A percentile compares a stretch with the other conserved stretches of the same genome.
Evolutionary conservation across 2,797 vertebrate genomes (phyloP).

Genomic region (Carapus acus): DNA sequence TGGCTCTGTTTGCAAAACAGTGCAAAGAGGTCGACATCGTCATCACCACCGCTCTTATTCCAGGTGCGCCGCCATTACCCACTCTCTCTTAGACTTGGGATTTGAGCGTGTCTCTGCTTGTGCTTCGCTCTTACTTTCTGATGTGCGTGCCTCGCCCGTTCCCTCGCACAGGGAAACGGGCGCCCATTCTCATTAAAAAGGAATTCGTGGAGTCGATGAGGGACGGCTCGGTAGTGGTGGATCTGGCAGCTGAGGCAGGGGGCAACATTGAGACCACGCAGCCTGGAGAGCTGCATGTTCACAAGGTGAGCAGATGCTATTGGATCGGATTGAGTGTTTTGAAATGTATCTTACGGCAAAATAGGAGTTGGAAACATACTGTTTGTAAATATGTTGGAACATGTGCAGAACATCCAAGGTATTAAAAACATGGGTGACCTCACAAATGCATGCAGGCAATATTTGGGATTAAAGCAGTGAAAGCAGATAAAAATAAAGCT

Average conservation of each 20-base stretch:
- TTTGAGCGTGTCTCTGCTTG: too few relatives aligned
- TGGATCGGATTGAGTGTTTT: too few relatives aligned
- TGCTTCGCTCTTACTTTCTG: too few relatives aligned
- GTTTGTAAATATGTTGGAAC: too few relatives aligned
- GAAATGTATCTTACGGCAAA: too few relatives aligned
- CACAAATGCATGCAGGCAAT: too few relatives aligned
- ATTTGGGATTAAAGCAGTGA: too few relatives aligned
- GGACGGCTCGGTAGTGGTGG: slow-evolving; percentile 67
- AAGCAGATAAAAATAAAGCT: too few relatives aligned
- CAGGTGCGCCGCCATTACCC: slow-evolving; percentile 49
- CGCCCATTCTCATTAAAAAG: slow-evolving; percentile 65
- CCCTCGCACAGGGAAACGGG: slow-evolving; percentile 51
- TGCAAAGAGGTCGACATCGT: slow-evolving; percentile 71
- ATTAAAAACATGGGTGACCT: too few relatives aligned
- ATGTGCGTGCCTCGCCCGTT: slow-evolving; percentile 1
- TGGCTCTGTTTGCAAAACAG: slow-evolving; percentile 71
- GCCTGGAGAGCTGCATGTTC: slow-evolving; percentile 57
- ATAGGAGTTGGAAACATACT: too few relatives aligned
- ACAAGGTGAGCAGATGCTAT: slow-evolving; percentile 49
- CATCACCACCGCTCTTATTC: slow-evolving; percentile 72
- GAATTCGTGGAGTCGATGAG: slow-evolving; percentile 68
- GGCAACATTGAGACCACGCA: slow-evolving; percentile 72
- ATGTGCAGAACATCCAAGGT: too few relatives aligned
- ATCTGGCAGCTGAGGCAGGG: slow-evolving; percentile 70
- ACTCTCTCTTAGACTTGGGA: too few relatives aligned